phyloP scores from a whole-genome alignment of 2,113 vertebrate species.

The Cyprinodon brontotheroides region DNA sequence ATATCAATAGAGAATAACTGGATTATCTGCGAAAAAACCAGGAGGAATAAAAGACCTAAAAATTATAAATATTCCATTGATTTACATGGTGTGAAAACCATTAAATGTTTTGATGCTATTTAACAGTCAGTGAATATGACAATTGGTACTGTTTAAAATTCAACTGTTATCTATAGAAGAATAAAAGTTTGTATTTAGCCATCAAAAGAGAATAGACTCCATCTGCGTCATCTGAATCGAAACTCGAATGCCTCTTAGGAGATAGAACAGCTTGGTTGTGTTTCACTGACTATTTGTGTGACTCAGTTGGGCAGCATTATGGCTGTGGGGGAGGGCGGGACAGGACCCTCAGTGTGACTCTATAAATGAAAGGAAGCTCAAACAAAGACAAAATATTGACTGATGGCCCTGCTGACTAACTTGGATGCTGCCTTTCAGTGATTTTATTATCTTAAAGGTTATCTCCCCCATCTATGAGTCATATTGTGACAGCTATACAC shows the following conservation, averaged over 20 bases:
- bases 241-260: background rate
- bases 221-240: background rate
- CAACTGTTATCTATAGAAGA: too few species aligned
- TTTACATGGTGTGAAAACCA: too few species aligned
- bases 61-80: too few species aligned
- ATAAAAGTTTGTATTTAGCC: background rate
- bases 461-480: constrained; percentile 48
- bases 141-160: too few species aligned
- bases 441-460: constrained; percentile 45
- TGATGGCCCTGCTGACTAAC: constrained; percentile 36
- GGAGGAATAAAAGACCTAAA: too few species aligned
- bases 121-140: too few species aligned
- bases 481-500: background rate
- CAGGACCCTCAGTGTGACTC: constrained; percentile 14
- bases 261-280: constrained; percentile 6
- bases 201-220: background rate
- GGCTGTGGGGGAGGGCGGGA: constrained; percentile 7
- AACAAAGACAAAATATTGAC: constrained; percentile 17
- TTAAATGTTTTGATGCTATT: too few species aligned
- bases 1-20: too few species aligned
- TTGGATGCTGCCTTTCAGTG: constrained; percentile 22
- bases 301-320: constrained; percentile 5
- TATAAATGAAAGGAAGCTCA: constrained; percentile 17
- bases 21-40: too few species aligned
- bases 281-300: background rate